phyloP scores from a whole-genome alignment of 2,888 invertebrate species.

The Acleris literana region DNA sequence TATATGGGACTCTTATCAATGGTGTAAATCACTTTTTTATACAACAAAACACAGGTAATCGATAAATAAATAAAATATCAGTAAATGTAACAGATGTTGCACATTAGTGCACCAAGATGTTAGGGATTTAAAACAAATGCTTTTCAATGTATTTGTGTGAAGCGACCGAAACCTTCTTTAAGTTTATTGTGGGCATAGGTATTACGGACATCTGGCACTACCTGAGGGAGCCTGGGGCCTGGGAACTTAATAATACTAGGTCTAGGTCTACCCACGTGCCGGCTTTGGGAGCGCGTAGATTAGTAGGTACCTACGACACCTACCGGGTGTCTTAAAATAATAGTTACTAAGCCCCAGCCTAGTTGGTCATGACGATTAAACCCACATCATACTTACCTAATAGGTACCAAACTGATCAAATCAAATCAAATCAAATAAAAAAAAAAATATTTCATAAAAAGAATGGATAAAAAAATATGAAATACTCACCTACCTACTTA shows the following conservation, averaged over 20 bases:
- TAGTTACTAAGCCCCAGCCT: not conserved
- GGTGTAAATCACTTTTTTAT: no score
- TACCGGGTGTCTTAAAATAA: conserved; percentile 4
- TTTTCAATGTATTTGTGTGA: not conserved
- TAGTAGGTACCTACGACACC: conserved; percentile 10
- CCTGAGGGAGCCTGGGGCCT: conserved; percentile 4
- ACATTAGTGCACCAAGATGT: conserved; percentile 16
- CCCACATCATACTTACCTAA: no score
- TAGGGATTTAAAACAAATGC: conserved; percentile 8
- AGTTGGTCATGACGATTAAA: no score
- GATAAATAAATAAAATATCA: not conserved
- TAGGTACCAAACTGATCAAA: no score
- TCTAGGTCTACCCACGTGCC: conserved; percentile 6
- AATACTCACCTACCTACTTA: no score
- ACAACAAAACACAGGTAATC: not conserved
- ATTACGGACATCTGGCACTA: conserved; percentile 25
- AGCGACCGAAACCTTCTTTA: not conserved
- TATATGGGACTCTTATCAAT: no score
- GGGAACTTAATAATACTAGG: not conserved
- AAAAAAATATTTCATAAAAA: no score
- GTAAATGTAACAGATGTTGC: conserved; percentile 42
- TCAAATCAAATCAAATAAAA: no score
- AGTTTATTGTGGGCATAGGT: conserved; percentile 2
- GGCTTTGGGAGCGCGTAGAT: conserved; percentile 7
- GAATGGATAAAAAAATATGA: no score